Conservation (phyloP, 2,113 vertebrate genomes). For the Hylia prasina region DNA sequence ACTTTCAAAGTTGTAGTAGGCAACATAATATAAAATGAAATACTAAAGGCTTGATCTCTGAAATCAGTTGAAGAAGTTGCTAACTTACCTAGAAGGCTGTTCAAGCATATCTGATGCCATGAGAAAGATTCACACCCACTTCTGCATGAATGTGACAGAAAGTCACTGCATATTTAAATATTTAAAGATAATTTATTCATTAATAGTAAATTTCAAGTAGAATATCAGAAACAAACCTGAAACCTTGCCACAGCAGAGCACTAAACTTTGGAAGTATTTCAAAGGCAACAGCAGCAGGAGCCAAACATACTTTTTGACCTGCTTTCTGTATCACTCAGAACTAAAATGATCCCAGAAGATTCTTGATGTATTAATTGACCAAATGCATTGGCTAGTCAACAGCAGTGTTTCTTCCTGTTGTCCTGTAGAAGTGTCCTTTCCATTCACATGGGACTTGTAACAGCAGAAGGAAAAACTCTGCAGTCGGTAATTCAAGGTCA, state of each 20-base stretch:
- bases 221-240: background rate
- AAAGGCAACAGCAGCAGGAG: background rate
- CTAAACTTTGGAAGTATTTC: background rate
- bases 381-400: background rate
- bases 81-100: background rate
- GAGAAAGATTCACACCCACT: background rate
- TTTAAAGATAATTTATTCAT: background rate
- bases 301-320: background rate
- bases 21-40: background rate
- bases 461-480: background rate
- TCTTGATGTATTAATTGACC: background rate
- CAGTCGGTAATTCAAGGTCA: background rate
- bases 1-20: background rate
- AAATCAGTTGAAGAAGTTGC: background rate
- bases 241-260: background rate
- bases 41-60: background rate
- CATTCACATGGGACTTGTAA: background rate
- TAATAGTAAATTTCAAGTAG: background rate
- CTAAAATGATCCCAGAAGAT: background rate
- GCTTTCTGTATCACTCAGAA: background rate
- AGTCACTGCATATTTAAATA: background rate
- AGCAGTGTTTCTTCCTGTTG: background rate
- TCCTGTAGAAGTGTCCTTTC: background rate
- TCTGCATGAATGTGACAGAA: background rate
- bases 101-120: background rate